Percentiles rank a stretch among this genome's conserved stretches.
Conservation (phyloP, 1,140 invertebrate genomes). For the Cepaea nemoralis region DNA sequence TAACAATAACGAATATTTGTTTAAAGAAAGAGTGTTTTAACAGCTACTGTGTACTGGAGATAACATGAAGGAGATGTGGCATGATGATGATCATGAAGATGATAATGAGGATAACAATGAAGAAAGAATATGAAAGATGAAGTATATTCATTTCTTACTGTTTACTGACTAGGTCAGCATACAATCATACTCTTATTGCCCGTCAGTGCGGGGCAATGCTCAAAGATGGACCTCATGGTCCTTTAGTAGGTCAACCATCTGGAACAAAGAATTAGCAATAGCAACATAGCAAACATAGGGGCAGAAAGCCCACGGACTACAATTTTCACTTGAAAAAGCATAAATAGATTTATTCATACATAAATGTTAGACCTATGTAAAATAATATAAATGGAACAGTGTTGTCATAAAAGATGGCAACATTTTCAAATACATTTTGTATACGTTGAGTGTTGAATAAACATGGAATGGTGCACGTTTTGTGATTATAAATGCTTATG, state of each 20-base stretch:
- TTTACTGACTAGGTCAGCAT: slow-evolving; percentile 43
- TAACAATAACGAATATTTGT: no score
- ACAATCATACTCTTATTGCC: slow-evolving; percentile 36
- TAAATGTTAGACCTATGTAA: no score
- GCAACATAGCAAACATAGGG: slow-evolving; percentile 37
- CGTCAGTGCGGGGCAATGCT: slow-evolving; percentile 8
- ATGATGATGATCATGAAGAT: background rate
- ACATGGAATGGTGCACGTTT: no score
- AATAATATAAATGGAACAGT: no score
- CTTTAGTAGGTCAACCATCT: slow-evolving; percentile 34
- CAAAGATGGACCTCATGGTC: slow-evolving; percentile 35
- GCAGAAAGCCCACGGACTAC: background rate
- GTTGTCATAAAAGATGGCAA: no score
- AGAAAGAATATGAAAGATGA: slow-evolving; percentile 23
- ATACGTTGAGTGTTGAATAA: no score
- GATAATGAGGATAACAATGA: background rate
- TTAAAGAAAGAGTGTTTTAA: no score
- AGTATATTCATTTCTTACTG: slow-evolving; percentile 33
- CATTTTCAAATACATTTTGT: no score
- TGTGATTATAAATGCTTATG: no score
- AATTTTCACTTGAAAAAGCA: no score
- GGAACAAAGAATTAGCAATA: slow-evolving; percentile 39
- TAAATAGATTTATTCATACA: no score
- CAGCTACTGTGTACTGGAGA: no score
- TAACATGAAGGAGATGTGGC: background rate